phyloP scores from a whole-genome alignment of 2,113 vertebrate genomes.

The Pollimyrus isidori region DNA sequence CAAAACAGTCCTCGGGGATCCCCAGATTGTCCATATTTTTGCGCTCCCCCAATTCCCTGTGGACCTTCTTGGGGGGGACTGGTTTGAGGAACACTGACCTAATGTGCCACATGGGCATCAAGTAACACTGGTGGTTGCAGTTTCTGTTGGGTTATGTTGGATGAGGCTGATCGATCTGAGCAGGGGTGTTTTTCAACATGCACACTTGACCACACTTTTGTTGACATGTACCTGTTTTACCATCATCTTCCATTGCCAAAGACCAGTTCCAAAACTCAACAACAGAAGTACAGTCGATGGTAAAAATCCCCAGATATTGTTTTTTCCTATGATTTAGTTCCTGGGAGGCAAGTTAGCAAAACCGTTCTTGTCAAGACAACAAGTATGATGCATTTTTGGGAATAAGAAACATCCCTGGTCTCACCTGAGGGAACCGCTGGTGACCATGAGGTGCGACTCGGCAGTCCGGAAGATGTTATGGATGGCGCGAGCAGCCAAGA shows the following conservation, averaged over 20 bases:
- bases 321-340: neutral
- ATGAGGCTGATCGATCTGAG: neutral
- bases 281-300: neutral
- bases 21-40: neutral
- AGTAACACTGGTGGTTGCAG: neutral
- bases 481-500: conserved; percentile 88
- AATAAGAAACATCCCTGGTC: neutral
- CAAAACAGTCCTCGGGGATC: neutral
- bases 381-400: neutral
- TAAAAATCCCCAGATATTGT: neutral
- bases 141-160: neutral
- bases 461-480: conserved; percentile 95
- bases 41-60: neutral
- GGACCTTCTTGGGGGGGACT: neutral
- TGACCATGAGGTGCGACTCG: conserved; percentile 91
- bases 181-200: neutral
- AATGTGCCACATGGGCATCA: neutral
- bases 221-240: neutral
- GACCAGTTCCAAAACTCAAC: neutral
- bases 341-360: neutral
- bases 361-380: neutral
- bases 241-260: neutral
- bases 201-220: too few species aligned
- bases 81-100: neutral
- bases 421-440: conserved; percentile 78